Percentiles rank a stretch among this genome's conserved stretches.
Evolutionary conservation across 2,113 vertebrate species (phyloP).

Genomic region (Galemys pyrenaicus): DNA sequence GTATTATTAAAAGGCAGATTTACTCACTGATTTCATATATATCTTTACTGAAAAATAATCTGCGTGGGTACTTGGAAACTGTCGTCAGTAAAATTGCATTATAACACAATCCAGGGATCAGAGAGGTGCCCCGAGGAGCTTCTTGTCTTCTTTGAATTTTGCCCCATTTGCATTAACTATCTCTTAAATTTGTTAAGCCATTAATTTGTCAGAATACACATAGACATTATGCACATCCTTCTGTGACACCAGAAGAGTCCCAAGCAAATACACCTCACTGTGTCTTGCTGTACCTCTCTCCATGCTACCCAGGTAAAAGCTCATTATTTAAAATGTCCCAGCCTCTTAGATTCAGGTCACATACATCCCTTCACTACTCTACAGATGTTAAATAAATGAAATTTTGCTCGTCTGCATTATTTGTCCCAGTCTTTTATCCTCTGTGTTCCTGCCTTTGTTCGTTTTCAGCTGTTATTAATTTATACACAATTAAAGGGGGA

Average conservation of each 20-base stretch:
- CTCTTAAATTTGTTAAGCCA: not conserved
- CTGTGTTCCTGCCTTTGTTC: not conserved
- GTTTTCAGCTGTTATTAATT: slow-evolving; percentile 12
- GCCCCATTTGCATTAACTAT: not conserved
- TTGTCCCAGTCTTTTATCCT: not conserved
- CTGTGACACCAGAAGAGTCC: not conserved
- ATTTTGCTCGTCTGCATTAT: not conserved
- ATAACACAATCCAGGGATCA: not conserved
- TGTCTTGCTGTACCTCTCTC: not conserved
- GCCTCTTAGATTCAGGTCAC: not conserved
- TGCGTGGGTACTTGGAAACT: not conserved
- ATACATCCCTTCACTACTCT: not conserved
- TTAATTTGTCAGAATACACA: not conserved
- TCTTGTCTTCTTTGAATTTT: not conserved
- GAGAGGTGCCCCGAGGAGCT: not conserved
- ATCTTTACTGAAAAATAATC: not conserved
- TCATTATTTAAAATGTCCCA: not conserved
- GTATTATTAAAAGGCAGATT: not conserved
- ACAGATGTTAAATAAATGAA: not conserved
- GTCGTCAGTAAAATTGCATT: not conserved
- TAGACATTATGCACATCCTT: not conserved
- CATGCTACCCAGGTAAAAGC: not conserved
- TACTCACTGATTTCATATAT: not conserved
- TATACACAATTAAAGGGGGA: not conserved
- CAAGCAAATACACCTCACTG: not conserved